Evolutionary conservation across 2,888 invertebrate species (phyloP), one percentile per base, ranked within the genome.

Genomic region (Pammene aurita): DNA sequence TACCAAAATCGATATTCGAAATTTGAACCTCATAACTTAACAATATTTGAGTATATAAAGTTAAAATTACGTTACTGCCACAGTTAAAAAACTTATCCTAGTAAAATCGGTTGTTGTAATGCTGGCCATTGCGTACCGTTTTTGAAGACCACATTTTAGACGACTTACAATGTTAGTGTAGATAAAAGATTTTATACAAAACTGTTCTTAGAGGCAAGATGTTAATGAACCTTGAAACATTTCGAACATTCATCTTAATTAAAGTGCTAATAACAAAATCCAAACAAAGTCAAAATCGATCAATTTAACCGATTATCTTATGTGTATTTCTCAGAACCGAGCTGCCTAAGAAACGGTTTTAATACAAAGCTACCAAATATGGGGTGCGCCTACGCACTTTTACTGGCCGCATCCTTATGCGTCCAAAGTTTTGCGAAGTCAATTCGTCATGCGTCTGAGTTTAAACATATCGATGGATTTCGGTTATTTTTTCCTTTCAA

Each of bases 351-450:
- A 38, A 69, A 60, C 58, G 34, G 60, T 35, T 46, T 64, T 60
- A 69, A 65, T 58, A 38, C 34, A 69, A 69, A 54, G 64, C 38
- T 18, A 10, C 69, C 69, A 65, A 65, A 69, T 65, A 69, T 0
- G 69, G 69, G 18, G 7, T 48, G 58, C 65, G n/a, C 65, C 69
- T 55, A 69, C 69, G 65, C 69, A 64, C 69, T 65, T 65, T 64
- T 69, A 69, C 68, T 69, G 64, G 63, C 64, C 64, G 46, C 68
- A 34, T 60, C 65, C 65, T 58, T 55, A 69, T 65, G 46, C 46
- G 65, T 41, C 35, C 64, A 65, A 55, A 55, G 26, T 58, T 69
- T 65, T 41, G 65, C 46, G 65, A 54, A 69, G 46, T 46, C 57
- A 69, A 65, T 69, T 69, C 65, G 69, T 69, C 65, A 65, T 60